Percentiles rank a stretch among this genome's conserved stretches.
phyloP scores from a whole-genome alignment of 2,888 invertebrate species.

The Mantis religiosa region DNA sequence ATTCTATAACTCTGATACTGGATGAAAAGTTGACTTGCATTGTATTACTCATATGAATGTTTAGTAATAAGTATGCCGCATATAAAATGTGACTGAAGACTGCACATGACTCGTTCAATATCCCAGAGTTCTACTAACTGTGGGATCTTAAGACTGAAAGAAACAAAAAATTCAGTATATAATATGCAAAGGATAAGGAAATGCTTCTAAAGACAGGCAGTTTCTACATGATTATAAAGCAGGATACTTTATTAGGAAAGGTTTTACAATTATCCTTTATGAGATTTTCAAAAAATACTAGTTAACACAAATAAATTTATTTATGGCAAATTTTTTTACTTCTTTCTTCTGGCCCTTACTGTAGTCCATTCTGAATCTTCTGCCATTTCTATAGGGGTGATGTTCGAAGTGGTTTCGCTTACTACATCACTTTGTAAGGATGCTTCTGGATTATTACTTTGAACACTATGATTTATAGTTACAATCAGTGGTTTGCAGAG shows the following conservation, averaged over 20 bases:
- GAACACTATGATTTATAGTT: background rate
- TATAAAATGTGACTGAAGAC: too few species aligned
- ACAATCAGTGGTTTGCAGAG: constrained; percentile 46
- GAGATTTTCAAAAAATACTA: too few species aligned
- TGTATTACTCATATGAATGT: too few species aligned
- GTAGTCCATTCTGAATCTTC: background rate
- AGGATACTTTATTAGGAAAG: background rate
- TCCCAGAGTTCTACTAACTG: too few species aligned
- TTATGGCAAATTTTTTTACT: background rate
- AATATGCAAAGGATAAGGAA: too few species aligned
- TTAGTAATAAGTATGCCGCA: too few species aligned
- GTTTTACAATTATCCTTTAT: background rate
- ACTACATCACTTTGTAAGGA: background rate
- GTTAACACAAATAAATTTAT: background rate
- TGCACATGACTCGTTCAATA: too few species aligned
- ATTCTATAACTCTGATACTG: too few species aligned
- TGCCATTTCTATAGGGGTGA: background rate
- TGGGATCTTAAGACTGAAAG: too few species aligned
- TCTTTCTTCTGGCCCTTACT: background rate
- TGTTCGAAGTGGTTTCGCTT: background rate
- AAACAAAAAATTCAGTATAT: too few species aligned
- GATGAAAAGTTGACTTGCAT: too few species aligned
- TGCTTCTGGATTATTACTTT: background rate
- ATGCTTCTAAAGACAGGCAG: background rate
- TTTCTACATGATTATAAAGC: background rate